Conservation (phyloP, 2,888 invertebrate genomes). For the Dolichopus griseipennis region DNA sequence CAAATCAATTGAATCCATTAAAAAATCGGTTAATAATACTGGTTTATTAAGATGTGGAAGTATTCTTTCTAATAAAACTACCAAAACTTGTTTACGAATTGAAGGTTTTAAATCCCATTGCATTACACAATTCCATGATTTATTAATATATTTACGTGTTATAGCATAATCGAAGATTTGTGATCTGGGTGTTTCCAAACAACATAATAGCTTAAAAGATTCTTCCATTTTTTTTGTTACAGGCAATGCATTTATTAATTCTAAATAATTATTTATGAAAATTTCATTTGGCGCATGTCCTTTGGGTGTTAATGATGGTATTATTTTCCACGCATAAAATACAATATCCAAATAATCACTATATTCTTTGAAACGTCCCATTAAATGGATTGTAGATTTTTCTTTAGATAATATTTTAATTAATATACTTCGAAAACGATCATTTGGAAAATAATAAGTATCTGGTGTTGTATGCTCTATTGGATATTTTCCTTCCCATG, state of each 20-base stretch:
- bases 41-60: conserved; percentile 74
- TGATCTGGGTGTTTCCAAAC: conserved; percentile 29
- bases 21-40: conserved; percentile 77
- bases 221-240: conserved; percentile 35
- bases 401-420: conserved; percentile 55
- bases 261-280: conserved; percentile 56
- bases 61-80: conserved; percentile 72
- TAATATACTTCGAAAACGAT: conserved; percentile 58
- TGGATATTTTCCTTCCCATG: conserved; percentile 62
- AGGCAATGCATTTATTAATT: conserved; percentile 51
- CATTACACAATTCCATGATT: conserved; percentile 69
- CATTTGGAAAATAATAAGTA: conserved; percentile 55
- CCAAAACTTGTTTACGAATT: conserved; percentile 67
- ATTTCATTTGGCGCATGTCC: conserved; percentile 41
- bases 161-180: conserved; percentile 49
- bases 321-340: conserved; percentile 58
- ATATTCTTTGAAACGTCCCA: conserved; percentile 66
- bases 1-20: conserved; percentile 79
- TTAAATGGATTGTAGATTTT: conserved; percentile 51
- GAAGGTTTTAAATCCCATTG: conserved; percentile 60
- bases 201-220: conserved; percentile 40
- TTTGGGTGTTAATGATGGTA: conserved; percentile 52
- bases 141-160: conserved; percentile 54
- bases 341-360: conserved; percentile 66
- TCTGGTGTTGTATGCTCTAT: conserved; percentile 43